Conservation (phyloP, 2,113 vertebrate species). For the Eulemur rufifrons region DNA sequence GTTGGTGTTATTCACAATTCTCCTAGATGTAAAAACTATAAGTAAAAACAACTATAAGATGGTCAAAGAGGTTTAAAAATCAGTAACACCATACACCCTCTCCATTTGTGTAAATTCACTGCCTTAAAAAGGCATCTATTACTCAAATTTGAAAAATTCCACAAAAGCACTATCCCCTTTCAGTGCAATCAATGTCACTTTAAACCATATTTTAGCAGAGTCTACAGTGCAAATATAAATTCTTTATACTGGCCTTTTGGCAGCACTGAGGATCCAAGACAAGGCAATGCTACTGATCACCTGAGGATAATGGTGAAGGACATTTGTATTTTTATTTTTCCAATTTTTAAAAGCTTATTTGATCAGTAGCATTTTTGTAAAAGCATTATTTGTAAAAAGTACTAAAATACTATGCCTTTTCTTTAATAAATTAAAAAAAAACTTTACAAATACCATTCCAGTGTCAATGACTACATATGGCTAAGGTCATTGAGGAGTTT, state of each 20-base stretch:
- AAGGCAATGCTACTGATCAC: constrained; percentile 90
- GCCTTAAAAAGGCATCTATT: constrained; percentile 89
- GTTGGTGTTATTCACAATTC: constrained; percentile 69
- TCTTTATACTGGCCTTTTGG: constrained; percentile 89
- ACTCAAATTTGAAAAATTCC: constrained; percentile 82
- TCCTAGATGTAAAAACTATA: constrained; percentile 58
- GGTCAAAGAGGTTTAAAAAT: constrained; percentile 67
- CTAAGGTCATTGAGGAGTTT: constrained; percentile 92
- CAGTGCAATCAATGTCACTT: constrained; percentile 85
- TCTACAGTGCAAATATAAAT: constrained; percentile 90
- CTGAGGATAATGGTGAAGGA: constrained; percentile 85
- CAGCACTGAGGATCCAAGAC: constrained; percentile 89
- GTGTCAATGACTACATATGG: constrained; percentile 86
- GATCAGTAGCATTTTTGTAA: constrained; percentile 86
- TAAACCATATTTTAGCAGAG: constrained; percentile 81
- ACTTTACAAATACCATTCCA: constrained; percentile 87
- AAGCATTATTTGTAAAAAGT: constrained; percentile 84
- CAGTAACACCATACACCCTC: constrained; percentile 31
- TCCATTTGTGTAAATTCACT: constrained; percentile 54
- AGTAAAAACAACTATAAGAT: constrained; percentile 61
- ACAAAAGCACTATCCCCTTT: constrained; percentile 82
- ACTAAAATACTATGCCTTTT: constrained; percentile 83
- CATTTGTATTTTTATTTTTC: constrained; percentile 68
- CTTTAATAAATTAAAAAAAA: constrained; percentile 80
- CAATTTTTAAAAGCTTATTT: constrained; percentile 71